Conservation (phyloP, 2,888 invertebrate species). For the Agonopterix subpropinquella region DNA sequence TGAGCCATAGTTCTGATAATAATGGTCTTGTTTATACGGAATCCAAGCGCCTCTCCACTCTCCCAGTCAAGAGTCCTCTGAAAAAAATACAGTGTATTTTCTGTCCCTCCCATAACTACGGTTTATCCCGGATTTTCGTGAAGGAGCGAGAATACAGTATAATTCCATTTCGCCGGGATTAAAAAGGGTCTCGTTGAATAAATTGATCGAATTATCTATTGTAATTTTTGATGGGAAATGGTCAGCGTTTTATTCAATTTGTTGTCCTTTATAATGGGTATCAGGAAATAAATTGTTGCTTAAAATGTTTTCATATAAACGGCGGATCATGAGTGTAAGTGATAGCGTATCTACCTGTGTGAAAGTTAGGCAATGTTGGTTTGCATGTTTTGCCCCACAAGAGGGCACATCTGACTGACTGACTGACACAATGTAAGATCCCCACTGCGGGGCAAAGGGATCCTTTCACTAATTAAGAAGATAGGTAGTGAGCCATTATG, state of each 20-base stretch:
- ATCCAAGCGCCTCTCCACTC: conserved; percentile 34
- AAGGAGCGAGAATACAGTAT: conserved; percentile 29
- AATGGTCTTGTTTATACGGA: conserved; percentile 60
- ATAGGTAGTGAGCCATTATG: too few relatives aligned
- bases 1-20: conserved; percentile 58
- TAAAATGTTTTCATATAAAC: too few relatives aligned
- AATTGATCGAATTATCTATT: conserved; percentile 29
- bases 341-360: too few relatives aligned
- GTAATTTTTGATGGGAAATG: conserved; percentile 31
- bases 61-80: conserved; percentile 22
- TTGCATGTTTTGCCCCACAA: too few relatives aligned
- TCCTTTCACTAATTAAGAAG: too few relatives aligned
- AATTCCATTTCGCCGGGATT: conserved; percentile 53
- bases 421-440: too few relatives aligned
- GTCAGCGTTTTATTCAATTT: conserved; percentile 2
- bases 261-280: too few relatives aligned
- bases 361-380: too few relatives aligned
- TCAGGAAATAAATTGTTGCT: too few relatives aligned
- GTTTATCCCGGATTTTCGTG: conserved; percentile 38
- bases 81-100: conserved; percentile 27
- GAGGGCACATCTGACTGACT: too few relatives aligned
- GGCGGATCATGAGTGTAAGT: too few relatives aligned
- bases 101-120: conserved; percentile 20
- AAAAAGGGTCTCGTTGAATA: conserved; percentile 46
- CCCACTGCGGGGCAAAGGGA: too few relatives aligned